Evolutionary conservation across 1,140 invertebrate species (phyloP).

Genomic region (Hylaeus anthracinus): DNA sequence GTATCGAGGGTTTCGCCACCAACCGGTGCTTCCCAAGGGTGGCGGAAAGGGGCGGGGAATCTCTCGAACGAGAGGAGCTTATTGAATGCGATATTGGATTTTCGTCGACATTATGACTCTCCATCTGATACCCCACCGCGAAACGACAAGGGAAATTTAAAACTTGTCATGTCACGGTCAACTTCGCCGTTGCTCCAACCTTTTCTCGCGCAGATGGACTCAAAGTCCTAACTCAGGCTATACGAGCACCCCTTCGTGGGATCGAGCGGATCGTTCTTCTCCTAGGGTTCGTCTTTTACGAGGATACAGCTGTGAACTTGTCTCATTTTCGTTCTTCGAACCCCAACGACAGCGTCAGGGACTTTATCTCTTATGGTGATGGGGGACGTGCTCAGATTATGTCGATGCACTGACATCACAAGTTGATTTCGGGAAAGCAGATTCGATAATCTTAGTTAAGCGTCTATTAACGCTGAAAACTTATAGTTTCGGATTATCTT

Average conservation of each 20-base stretch:
- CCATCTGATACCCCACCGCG: constrained; percentile 75
- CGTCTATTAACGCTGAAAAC: too few species aligned
- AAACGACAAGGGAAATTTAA: constrained; percentile 78
- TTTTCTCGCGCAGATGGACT: constrained; percentile 24
- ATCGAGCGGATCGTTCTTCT: neutral
- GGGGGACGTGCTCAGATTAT: too few species aligned
- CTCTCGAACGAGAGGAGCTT: constrained; percentile 62
- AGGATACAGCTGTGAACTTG: neutral
- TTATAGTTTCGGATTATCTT: too few species aligned
- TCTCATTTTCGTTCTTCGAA: neutral
- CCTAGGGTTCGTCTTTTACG: neutral
- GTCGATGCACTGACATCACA: too few species aligned
- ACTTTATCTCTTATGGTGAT: constrained; percentile 6
- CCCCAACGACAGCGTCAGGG: neutral
- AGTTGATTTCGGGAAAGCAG: too few species aligned
- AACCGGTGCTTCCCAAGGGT: constrained; percentile 17
- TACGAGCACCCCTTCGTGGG: neutral
- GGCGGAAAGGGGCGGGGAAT: constrained; percentile 31
- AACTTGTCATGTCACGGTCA: constrained; percentile 73
- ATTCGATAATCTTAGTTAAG: too few species aligned
- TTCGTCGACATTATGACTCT: constrained; percentile 73
- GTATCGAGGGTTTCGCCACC: constrained; percentile 33
- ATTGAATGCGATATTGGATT: constrained; percentile 79
- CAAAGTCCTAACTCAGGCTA: neutral
- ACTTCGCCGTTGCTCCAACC: constrained; percentile 14